Base-by-base conservation (phyloP, 2,113 vertebrate species). In the Seriola rivoliana region DNA sequence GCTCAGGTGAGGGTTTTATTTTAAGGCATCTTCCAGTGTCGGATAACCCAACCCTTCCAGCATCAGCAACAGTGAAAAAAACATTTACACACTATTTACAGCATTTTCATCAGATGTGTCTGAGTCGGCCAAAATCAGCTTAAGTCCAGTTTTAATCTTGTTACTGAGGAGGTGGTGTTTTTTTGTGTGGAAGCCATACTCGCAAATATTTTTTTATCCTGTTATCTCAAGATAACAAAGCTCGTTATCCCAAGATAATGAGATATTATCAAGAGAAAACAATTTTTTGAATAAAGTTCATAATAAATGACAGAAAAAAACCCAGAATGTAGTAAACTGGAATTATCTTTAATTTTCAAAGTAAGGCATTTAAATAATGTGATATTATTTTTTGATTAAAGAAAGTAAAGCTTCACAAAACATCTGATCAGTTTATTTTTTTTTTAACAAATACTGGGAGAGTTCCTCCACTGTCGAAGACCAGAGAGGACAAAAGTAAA, bases 31-130 rank as follows among this genome's bases (percentile, higher is more conserved):
- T 52, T 54, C 7, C 58, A 64, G 54, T 7, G 2, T 34, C 4
- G 8, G 2, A 21, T 14, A 34, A 54, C 78, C 36, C 13, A 13
- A 7, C 40, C 40, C 40, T 42, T 42, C 40, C 40, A 42, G 40
- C 40, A 42, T n/a, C 60, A 71, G 40, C 59, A 66, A 60, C 48
- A 7, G 48, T 75, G 54, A 40, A 0, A 11, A 55, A 14, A 29
- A 17, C 36, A 36, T 60, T 19, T 36, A 62, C 34, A 62, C 16
- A 8, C 3, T 81, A 84, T 89, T 78, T 89, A 89, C 84, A 86
- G 58, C 36, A 13, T 77, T 40, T 1, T 3, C 13, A 23, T 75
- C 23, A 58, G 21, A 29, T 7, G 21, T 0, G 4, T 62, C 42
- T 16, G 7, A 13, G 1, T 14, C 7, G n/a, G 62, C 13, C 40